These are phyloP conservation scores for Rhopalosiphum padi DNA, from an alignment of 1,140 invertebrate genomes.

Conservation along the genomic window DNA sequence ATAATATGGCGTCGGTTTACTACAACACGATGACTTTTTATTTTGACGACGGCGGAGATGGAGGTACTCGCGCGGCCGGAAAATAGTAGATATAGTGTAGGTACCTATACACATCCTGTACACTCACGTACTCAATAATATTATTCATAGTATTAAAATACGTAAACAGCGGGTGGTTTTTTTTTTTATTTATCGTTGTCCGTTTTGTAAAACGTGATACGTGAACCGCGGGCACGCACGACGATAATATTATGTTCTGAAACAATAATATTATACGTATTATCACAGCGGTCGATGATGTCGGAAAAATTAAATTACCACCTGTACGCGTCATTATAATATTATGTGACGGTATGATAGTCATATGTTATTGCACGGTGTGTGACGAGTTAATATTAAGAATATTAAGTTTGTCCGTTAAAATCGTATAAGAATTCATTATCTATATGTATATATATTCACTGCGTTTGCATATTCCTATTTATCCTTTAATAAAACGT, in stretches of 20 bases:
- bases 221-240: not conserved
- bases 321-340: not conserved
- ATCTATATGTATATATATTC: not conserved
- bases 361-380: not conserved
- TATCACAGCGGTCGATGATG: slow-evolving; percentile 30
- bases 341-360: not conserved
- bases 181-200: slow-evolving; percentile 37
- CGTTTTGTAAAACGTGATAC: slow-evolving; percentile 27
- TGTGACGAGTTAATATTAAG: not conserved
- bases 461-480: not conserved
- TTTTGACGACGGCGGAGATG: not conserved
- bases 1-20: too few relatives aligned
- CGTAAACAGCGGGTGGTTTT: slow-evolving; percentile 41
- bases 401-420: not conserved
- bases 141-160: slow-evolving; percentile 20
- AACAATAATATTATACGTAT: slow-evolving; percentile 44
- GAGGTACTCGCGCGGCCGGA: not conserved
- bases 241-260: slow-evolving; percentile 27
- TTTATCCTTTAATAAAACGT: not conserved
- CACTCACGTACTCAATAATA: slow-evolving; percentile 9
- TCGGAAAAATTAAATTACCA: slow-evolving; percentile 52
- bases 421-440: not conserved
- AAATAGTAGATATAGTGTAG: not conserved
- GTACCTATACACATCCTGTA: not conserved
- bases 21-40: slow-evolving; percentile 28